Conservation (phyloP, 92 coral and sea anemone genomes). For the Paragorgia papillata region DNA sequence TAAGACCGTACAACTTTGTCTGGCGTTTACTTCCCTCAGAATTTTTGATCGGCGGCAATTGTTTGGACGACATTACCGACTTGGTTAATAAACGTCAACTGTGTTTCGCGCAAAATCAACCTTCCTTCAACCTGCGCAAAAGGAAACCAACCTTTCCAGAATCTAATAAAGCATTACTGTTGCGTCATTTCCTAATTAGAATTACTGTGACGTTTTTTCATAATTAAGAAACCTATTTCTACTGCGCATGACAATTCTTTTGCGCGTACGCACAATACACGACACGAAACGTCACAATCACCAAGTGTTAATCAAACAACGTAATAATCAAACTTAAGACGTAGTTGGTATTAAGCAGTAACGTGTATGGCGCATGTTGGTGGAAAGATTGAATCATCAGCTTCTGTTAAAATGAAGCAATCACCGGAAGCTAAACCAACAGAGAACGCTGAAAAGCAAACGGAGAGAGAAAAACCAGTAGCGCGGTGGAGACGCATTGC, state of each 20-base stretch:
- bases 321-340: background rate
- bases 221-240: too few relatives aligned
- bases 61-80: too few relatives aligned
- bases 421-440: background rate
- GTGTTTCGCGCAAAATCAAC: too few relatives aligned
- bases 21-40: background rate
- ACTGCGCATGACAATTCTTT: constrained; percentile 11
- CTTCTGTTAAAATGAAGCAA: background rate
- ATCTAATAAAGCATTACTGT: background rate
- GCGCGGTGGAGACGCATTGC: constrained; percentile 19
- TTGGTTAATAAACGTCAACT: too few relatives aligned
- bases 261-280: constrained; percentile 66
- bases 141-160: constrained; percentile 13
- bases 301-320: background rate
- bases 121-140: too few relatives aligned
- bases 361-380: background rate
- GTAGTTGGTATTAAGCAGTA: background rate
- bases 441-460: background rate
- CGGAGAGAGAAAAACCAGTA: background rate
- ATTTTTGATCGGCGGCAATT: constrained; percentile 10
- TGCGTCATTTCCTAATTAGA: constrained; percentile 20
- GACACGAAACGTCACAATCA: constrained; percentile 39
- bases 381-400: too few relatives aligned
- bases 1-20: background rate
- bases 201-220: constrained; percentile 8